phyloP scores from a whole-genome alignment of 2,797 vertebrate genomes.

The Premnoplex brunnescens region DNA sequence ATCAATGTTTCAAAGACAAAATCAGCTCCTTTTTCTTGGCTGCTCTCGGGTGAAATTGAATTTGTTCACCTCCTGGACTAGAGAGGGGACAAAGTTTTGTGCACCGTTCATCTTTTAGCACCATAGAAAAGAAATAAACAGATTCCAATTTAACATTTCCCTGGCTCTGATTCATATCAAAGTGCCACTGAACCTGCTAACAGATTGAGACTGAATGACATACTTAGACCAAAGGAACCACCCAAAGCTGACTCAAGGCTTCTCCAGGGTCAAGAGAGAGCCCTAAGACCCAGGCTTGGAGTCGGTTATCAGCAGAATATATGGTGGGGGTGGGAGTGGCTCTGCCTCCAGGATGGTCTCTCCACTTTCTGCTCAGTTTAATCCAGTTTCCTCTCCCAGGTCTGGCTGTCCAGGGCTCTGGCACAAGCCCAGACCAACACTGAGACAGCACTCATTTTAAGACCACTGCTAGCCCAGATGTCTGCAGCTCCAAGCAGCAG shows the following conservation, averaged over 20 bases:
- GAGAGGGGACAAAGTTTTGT: not conserved
- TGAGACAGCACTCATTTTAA: not conserved
- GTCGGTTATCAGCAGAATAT: not conserved
- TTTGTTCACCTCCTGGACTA: not conserved
- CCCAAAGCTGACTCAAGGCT: not conserved
- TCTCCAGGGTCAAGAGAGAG: not conserved
- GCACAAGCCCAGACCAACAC: not conserved
- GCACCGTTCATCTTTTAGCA: not conserved
- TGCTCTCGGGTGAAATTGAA: slow-evolving; percentile 9
- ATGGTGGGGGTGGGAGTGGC: not conserved
- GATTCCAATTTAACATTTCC: not conserved
- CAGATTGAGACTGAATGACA: not conserved
- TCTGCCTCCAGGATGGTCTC: not conserved
- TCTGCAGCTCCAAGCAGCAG: not conserved
- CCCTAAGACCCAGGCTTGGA: not conserved
- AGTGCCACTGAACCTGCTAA: not conserved
- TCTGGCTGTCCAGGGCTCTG: not conserved
- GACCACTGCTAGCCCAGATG: not conserved
- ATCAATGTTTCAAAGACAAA: slow-evolving; percentile 30
- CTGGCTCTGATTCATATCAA: not conserved
- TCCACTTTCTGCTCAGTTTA: not conserved
- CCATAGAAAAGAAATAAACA: not conserved
- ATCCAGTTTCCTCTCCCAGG: not conserved
- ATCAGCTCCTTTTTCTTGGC: not conserved
- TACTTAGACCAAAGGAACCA: not conserved